Evolutionary conservation across 2,797 vertebrate species (phyloP).

Genomic region (Pangasius larnaudii): DNA sequence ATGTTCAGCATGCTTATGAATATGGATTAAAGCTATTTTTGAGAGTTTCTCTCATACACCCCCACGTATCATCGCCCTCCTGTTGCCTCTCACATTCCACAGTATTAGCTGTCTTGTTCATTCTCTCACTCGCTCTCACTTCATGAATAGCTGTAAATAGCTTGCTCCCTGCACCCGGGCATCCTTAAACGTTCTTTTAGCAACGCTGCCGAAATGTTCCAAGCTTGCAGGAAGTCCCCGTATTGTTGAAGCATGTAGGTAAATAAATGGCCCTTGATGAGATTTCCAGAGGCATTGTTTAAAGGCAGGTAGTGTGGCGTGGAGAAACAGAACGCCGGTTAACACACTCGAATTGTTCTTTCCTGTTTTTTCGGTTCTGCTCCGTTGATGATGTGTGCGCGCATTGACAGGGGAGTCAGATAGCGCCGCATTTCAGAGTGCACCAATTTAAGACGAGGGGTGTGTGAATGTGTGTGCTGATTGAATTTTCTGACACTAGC

Average conservation of each 20-base stretch:
- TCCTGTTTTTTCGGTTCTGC: constrained; percentile 58
- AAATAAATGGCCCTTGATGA: constrained; percentile 38
- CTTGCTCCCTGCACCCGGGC: constrained; percentile 23
- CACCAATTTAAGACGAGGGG: constrained; percentile 4
- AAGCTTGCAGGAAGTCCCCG: constrained; percentile 36
- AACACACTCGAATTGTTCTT: constrained; percentile 48
- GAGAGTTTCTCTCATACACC: constrained; percentile 47
- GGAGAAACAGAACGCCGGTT: constrained; percentile 33
- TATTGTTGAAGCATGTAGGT: constrained; percentile 42
- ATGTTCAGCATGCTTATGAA: constrained; percentile 67
- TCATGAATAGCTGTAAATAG: constrained; percentile 33
- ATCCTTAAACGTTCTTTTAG: background rate
- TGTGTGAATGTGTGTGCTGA: constrained; percentile 21
- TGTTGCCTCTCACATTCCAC: constrained; percentile 53
- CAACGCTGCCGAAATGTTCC: constrained; percentile 17
- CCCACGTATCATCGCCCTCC: constrained; percentile 51
- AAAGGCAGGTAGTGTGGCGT: constrained; percentile 24
- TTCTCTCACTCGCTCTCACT: constrained; percentile 25
- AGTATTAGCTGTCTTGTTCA: constrained; percentile 50
- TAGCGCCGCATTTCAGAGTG: constrained; percentile 12
- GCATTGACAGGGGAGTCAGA: constrained; percentile 2
- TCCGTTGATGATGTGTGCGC: constrained; percentile 37
- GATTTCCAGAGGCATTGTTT: constrained; percentile 51
- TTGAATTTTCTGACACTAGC: constrained; percentile 62
- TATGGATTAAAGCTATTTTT: constrained; percentile 70